Conservation (phyloP, 2,113 vertebrate species). For the Sturnus vulgaris region DNA sequence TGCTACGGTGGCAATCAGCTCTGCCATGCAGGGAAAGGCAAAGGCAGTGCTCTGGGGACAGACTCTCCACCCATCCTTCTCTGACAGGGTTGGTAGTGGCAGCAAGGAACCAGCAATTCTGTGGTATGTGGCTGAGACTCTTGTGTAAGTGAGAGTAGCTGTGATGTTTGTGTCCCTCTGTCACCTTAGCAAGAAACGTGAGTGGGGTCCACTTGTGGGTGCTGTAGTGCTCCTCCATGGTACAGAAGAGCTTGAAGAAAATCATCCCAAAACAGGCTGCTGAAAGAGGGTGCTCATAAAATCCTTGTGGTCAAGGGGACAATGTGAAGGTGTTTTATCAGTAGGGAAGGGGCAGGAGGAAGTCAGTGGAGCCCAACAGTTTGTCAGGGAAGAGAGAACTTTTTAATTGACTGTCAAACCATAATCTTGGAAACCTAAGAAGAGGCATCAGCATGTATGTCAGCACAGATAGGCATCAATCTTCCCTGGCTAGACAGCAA, state of each 20-base stretch:
- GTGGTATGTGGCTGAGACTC: accelerated
- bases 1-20: not conserved
- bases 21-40: not conserved
- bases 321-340: not conserved
- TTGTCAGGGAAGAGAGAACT: conserved; percentile 29
- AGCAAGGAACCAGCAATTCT: not conserved
- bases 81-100: not conserved
- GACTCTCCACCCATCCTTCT: not conserved
- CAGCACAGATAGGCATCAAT: conserved; percentile 37
- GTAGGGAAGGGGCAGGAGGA: not conserved
- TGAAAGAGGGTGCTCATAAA: not conserved
- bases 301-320: not conserved
- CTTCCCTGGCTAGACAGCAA: conserved; percentile 17
- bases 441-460: conserved; percentile 34
- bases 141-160: not conserved
- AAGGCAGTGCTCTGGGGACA: not conserved
- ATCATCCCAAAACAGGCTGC: not conserved
- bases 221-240: accelerated
- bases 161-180: not conserved
- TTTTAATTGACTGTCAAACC: conserved; percentile 42
- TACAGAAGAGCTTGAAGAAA: not conserved
- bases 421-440: conserved; percentile 33
- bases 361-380: not conserved
- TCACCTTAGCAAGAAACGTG: not conserved
- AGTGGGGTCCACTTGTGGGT: not conserved